These are phyloP conservation scores for Thamnophis sirtalis DNA, from an alignment of 2,113 vertebrate species.

Conservation along the genomic window DNA sequence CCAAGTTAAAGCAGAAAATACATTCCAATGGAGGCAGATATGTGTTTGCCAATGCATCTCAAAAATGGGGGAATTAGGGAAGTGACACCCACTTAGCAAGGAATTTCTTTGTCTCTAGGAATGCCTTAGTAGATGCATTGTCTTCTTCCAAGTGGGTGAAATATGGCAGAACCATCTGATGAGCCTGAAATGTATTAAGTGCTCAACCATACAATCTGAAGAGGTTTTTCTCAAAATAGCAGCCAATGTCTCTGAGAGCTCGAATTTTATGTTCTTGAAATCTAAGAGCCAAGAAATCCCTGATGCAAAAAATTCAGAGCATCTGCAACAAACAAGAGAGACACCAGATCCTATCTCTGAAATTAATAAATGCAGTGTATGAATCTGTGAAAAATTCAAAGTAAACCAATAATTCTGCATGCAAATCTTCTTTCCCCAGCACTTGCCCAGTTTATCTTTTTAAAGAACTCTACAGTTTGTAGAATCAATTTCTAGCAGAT, in stretches of 20 bases:
- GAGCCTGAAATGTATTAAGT: neutral
- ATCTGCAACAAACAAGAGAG: neutral
- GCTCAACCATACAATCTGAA: neutral
- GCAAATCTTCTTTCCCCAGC: neutral
- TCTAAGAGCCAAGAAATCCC: slow-evolving; percentile 18
- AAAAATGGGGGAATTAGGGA: neutral
- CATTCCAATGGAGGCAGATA: neutral
- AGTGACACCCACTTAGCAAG: neutral
- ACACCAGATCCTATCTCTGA: neutral
- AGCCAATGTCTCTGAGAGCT: neutral
- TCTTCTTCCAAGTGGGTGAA: slow-evolving; percentile 4
- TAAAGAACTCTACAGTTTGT: neutral
- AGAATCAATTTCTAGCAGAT: neutral
- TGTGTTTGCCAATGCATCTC: neutral
- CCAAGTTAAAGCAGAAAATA: slow-evolving; percentile 1
- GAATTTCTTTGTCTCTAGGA: neutral
- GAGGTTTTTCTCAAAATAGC: neutral
- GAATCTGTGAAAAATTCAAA: neutral
- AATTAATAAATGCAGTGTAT: neutral
- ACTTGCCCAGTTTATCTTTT: neutral
- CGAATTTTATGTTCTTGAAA: neutral
- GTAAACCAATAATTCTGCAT: neutral
- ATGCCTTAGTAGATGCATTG: neutral
- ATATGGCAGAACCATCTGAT: neutral
- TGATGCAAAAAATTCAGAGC: neutral